Percentiles rank a stretch among this genome's conserved stretches.
These are phyloP conservation scores for Spinibarbus caldwelli DNA, from an alignment of 2,797 vertebrate species.

Conservation along the genomic window DNA sequence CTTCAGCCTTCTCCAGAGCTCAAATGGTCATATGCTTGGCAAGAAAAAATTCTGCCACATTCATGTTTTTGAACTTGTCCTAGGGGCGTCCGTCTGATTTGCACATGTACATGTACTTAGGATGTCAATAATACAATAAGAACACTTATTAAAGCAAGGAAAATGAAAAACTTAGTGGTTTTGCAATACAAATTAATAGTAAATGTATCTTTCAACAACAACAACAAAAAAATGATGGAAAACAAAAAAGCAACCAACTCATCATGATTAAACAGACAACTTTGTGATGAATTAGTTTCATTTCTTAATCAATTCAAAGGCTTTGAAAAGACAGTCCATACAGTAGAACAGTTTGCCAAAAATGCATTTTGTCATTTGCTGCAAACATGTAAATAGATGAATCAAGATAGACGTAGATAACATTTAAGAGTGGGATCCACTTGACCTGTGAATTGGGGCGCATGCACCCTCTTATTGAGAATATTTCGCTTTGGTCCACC, in stretches of 20 bases:
- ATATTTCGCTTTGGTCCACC: conserved; percentile 71
- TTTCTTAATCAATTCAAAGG: background rate
- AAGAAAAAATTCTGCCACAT: background rate
- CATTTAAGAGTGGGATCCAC: conserved; percentile 59
- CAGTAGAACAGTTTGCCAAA: background rate
- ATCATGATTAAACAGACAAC: background rate
- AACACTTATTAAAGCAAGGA: too few species aligned
- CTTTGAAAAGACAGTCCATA: background rate
- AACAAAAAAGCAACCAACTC: too few species aligned
- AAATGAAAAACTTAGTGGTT: background rate
- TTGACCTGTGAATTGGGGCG: conserved; percentile 68
- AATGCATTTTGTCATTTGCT: background rate
- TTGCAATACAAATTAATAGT: background rate
- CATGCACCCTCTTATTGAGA: conserved; percentile 79
- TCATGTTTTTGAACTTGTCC: background rate
- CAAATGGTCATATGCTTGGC: background rate
- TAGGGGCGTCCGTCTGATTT: too few species aligned
- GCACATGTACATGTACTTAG: too few species aligned
- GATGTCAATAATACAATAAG: too few species aligned
- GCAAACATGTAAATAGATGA: background rate
- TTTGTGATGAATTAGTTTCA: background rate
- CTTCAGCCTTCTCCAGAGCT: background rate
- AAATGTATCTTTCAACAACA: too few species aligned
- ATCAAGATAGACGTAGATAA: background rate
- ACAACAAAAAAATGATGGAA: too few species aligned